phyloP scores from a whole-genome alignment of 2,888 invertebrate species.

The Lasioglossum pauxillum region DNA sequence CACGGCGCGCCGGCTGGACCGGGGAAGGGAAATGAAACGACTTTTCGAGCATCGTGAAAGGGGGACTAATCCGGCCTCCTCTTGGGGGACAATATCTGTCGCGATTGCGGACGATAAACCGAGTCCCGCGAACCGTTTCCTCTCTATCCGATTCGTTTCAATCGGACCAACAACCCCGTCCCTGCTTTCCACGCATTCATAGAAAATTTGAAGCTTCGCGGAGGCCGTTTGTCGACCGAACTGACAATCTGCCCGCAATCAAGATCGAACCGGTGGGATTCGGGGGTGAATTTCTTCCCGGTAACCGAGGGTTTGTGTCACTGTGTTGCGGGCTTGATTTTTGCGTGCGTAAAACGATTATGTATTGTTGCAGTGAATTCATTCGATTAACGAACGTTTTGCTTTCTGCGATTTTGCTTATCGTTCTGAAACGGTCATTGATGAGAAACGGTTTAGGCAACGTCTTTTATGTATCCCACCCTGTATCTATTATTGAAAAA shows the following conservation, averaged over 20 bases:
- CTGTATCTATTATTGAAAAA: too few species aligned
- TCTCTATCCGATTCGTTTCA: background rate
- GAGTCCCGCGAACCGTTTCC: background rate
- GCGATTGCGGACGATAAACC: conserved; percentile 53
- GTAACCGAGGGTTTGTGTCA: background rate
- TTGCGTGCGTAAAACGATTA: background rate
- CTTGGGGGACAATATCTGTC: conserved; percentile 48
- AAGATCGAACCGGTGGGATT: background rate
- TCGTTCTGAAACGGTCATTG: background rate
- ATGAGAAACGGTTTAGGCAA: background rate
- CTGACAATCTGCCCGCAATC: conserved; percentile 1
- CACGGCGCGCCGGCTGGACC: background rate
- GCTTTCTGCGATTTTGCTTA: background rate
- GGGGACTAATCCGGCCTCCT: conserved; percentile 34
- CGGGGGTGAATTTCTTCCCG: background rate
- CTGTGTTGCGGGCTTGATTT: background rate
- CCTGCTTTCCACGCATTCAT: background rate
- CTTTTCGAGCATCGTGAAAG: conserved; percentile 20
- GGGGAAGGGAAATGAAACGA: conserved; percentile 51
- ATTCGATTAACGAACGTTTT: background rate
- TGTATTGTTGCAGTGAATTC: background rate
- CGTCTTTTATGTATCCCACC: too few species aligned
- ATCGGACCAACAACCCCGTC: background rate
- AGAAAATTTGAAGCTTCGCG: conserved; percentile 17
- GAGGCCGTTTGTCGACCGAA: background rate